Evolutionary conservation across 2,113 vertebrate species (phyloP).

Genomic region (rabbit (Oryctolagus cuniculus)): mOryCun1.1 NC_091448.1:61736501-61737000

Average conservation of each 20-base stretch:
- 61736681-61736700: neutral
- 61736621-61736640: neutral
- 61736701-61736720: neutral
- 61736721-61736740: neutral
- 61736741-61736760: neutral
- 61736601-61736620: neutral
- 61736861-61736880: neutral
- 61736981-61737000: neutral
- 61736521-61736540: neutral
- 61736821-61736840: too few species aligned
- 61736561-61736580: neutral
- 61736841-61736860: neutral
- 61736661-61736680: neutral
- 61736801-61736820: neutral
- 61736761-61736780: too few species aligned
- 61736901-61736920: neutral
- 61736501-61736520: fast-evolving
- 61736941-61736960: neutral
- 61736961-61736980: neutral
- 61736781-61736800: neutral
- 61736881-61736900: neutral
- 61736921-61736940: neutral
- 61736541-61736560: too few species aligned
- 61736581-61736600: neutral
- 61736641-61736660: neutral